Base-by-base conservation (phyloP, 2,113 vertebrate species). In the Clupea harengus region DNA sequence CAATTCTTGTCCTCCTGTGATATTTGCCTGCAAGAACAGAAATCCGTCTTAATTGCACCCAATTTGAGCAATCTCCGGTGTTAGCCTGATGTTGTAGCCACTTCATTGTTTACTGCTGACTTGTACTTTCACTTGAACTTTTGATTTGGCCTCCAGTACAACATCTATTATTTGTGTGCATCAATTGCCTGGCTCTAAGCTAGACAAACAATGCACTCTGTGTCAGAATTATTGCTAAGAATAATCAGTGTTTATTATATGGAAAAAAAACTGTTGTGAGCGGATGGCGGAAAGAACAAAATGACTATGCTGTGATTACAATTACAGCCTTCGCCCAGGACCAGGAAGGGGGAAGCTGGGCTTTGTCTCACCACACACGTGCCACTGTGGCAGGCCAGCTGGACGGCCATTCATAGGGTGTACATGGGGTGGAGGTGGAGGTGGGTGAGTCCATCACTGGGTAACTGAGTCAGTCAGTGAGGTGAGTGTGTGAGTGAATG, bases 1-100 rank as follows among this genome's bases (percentile, higher is more conserved):
- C 98, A 99, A 90, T 99, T 99, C 94, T 97, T 98, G 91, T 99
- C 98, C 92, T 99, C 97, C 89, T 99, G 97, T 87, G 98, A 99
- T 89, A 99, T 99, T 95, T 99, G 95, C 88, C 98, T 99, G 91
- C 89, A 86, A 92, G n/a, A 90, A 46, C 86, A 15, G 87, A 32
- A 0, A 81, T 78, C 25, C 11, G 60, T 15, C 6, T 18, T 28
- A 67, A 67, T 67, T 67, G 64, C 64, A 67, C 9, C 13, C 72
- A 78, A 78, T 39, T 78, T 78, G 15, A 32, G 72, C 28, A 78
- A 13, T 28, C 0, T 25, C n/a, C 9, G 25, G 7, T 28, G n/a
- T 67, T 67, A 67, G 7, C 9, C 1, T 67, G n/a, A 25, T 47
- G 54, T 25, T 17, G 45, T 5, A 67, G 45, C 57, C 22, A 84